A percentile compares a stretch with the other conserved stretches of the same genome.
Evolutionary conservation across 2,113 vertebrate genomes (phyloP).

Genomic region (Tichodroma muraria): DNA sequence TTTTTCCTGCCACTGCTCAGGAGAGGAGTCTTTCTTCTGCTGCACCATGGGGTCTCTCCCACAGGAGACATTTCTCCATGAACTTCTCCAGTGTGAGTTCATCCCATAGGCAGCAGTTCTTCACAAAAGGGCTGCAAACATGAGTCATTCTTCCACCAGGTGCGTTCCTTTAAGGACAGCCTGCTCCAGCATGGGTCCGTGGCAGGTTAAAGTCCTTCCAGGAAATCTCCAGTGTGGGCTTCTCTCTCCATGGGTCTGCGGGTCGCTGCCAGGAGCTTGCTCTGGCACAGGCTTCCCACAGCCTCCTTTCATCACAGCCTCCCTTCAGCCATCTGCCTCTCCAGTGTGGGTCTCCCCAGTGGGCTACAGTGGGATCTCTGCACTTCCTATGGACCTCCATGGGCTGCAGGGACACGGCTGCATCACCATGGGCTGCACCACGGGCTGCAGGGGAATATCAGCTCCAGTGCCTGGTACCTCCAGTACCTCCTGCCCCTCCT

Average conservation of each 20-base stretch:
- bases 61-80: not conserved
- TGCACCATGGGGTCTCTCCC: rapidly evolving
- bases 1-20: not conserved
- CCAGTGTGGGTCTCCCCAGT: rapidly evolving
- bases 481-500: not conserved
- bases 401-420: not conserved
- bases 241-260: not conserved
- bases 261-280: not conserved
- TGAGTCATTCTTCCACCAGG: not conserved
- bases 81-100: not conserved
- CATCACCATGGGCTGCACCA: too few species aligned
- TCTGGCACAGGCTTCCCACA: not conserved
- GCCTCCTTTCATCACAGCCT: not conserved
- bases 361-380: not conserved
- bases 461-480: not conserved
- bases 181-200: rapidly evolving
- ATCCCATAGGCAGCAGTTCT: not conserved
- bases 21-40: not conserved
- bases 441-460: rapidly evolving
- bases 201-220: not conserved
- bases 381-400: rapidly evolving
- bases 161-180: not conserved
- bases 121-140: not conserved
- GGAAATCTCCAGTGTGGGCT: not conserved
- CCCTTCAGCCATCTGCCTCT: not conserved